These are phyloP conservation scores for Poeciliopsis prolifica DNA, from an alignment of 2,113 vertebrate genomes.

Conservation along the genomic window DNA sequence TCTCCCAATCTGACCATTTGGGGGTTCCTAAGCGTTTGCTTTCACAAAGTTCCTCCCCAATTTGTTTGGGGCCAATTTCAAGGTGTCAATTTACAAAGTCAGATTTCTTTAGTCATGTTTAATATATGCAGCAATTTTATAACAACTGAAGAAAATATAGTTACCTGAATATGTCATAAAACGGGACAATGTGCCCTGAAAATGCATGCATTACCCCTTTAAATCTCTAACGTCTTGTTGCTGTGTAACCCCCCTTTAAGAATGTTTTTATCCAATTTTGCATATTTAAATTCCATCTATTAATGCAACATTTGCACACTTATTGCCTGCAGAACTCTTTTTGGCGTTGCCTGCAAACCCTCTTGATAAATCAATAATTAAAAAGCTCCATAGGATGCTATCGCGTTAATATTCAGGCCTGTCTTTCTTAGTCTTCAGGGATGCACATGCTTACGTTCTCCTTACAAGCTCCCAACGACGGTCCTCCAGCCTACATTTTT, in stretches of 20 bases:
- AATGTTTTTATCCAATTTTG: constrained; percentile 16
- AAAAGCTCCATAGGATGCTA: constrained; percentile 52
- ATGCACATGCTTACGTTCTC: constrained; percentile 35
- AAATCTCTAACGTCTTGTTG: neutral
- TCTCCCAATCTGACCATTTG: no score
- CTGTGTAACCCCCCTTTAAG: neutral
- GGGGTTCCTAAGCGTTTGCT: no score
- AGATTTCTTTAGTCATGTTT: no score
- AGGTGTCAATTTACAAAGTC: no score
- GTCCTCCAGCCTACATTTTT: neutral
- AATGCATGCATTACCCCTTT: neutral
- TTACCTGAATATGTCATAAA: no score
- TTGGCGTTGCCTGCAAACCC: constrained; percentile 38
- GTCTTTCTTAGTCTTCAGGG: constrained; percentile 44
- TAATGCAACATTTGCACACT: constrained; percentile 12
- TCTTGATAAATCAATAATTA: constrained; percentile 69
- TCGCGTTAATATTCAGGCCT: constrained; percentile 64
- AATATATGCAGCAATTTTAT: no score
- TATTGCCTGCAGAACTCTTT: constrained; percentile 39
- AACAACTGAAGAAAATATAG: no score
- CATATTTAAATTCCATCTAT: neutral
- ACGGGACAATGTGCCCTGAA: no score
- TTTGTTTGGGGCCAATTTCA: no score
- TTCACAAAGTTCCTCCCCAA: no score
- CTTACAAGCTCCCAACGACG: neutral